Percentiles rank a stretch among this genome's conserved stretches.
These are phyloP conservation scores for Corythucha ciliata DNA, from an alignment of 2,888 invertebrate genomes.

Conservation along the genomic window DNA sequence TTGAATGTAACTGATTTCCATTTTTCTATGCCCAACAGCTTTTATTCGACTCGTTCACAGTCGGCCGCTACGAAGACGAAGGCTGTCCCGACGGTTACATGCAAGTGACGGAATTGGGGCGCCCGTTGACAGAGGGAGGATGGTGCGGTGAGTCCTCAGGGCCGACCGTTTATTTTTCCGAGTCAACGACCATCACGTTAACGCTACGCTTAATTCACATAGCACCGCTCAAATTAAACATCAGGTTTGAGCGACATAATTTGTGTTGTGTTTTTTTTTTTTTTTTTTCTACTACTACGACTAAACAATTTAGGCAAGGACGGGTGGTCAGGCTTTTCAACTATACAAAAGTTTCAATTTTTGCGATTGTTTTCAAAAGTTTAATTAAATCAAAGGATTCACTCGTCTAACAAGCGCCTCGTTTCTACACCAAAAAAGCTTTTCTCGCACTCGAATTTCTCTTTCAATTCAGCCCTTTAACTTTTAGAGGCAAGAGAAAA, in stretches of 20 bases:
- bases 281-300: neutral
- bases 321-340: no score
- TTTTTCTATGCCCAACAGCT: conserved; percentile 45
- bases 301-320: no score
- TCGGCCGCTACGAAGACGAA: conserved; percentile 67
- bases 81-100: conserved; percentile 83
- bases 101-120: conserved; percentile 74
- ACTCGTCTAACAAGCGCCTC: no score
- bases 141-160: conserved; percentile 81
- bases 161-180: conserved; percentile 81
- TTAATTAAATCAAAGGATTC: no score
- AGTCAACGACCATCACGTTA: conserved; percentile 76
- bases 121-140: conserved; percentile 79
- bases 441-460: no score
- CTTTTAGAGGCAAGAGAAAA: no score
- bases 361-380: no score
- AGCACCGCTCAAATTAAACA: conserved; percentile 67
- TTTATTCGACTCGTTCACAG: conserved; percentile 79
- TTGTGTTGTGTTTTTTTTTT: neutral
- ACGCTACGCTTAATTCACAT: conserved; percentile 54
- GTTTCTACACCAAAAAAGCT: no score
- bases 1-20: no score
- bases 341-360: no score
- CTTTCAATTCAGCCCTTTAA: no score
- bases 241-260: conserved; percentile 44